Evolutionary conservation across 2,113 vertebrate species (phyloP), one percentile per base, ranked within the genome.

Genomic region (Castor canadensis): DNA sequence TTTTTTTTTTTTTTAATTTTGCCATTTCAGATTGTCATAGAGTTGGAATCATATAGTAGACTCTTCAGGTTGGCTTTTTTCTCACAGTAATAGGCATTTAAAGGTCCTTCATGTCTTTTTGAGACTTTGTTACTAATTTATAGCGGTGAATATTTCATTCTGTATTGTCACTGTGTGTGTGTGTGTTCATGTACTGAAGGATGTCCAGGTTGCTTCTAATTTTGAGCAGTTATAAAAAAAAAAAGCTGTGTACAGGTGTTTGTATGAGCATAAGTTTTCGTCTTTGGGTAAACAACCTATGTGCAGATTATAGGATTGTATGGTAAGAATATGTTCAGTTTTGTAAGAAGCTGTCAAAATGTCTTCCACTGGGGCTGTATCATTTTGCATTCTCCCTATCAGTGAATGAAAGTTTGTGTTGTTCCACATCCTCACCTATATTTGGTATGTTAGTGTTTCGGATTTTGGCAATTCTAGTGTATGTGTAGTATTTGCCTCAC

Each of bases 251-350:
- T 77, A 16, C 6, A 71, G 38, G 3, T 62, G 93, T 93, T 91
- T 94, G 16, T 94, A 32, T 92, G 56, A 56, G 58, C 6, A 0
- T 77, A 62, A 52, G 24, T 85, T 94, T 96, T 93, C 38, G 90
- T 5, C 13, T 86, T 75, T 72, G 60, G 32, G 26, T 92, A 95
- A 95, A 89, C 90, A 84, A 11, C 49, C 75, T 45, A 26, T 9
- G 86, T 19, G 67, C 10, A 28, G 35, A 32, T 82, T 69, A 19
- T n/a, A 86, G 38, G 62, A 47, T 94, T 26, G 43, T 69, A 19
- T n/a, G n/a, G n/a, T n/a, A 89, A 91, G 62, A 87, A 28, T 69
- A 56, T 56, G 11, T 28, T 76, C 82, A 89, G 11, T 77, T 87
- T 89, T 77, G 1, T 89, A 52, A 82, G 54, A 67, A 88, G 35